These are phyloP conservation scores for Sebastolobus altivelis DNA, from an alignment of 2,797 vertebrate species.

Conservation along the genomic window DNA sequence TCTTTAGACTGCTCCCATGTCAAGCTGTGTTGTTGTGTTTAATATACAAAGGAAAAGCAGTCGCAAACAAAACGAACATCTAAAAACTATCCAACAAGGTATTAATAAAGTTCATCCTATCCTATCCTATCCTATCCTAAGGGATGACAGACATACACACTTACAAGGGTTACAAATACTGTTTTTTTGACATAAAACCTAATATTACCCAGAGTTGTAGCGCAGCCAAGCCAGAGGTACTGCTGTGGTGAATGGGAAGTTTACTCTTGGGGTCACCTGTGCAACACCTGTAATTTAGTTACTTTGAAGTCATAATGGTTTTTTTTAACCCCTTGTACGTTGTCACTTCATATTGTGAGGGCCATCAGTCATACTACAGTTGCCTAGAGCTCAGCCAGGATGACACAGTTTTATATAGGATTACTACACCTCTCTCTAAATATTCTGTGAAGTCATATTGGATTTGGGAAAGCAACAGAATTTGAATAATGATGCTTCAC, in stretches of 20 bases:
- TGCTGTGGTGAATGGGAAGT: not conserved
- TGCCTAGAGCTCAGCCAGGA: constrained; percentile 23
- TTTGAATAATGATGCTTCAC: constrained; percentile 35
- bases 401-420: constrained; percentile 13
- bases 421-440: constrained; percentile 43
- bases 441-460: constrained; percentile 34
- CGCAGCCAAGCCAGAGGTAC: not conserved
- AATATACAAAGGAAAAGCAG: not conserved
- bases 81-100: not conserved
- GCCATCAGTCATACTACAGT: constrained; percentile 36
- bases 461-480: constrained; percentile 23
- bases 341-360: constrained; percentile 7
- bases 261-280: not conserved
- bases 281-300: not conserved
- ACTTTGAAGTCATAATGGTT: not conserved
- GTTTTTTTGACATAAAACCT: not conserved
- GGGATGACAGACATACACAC: not conserved
- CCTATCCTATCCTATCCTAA: too few species aligned
- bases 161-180: not conserved
- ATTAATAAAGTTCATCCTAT: too few species aligned
- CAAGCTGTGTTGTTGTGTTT: not conserved
- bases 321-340: not conserved
- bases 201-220: not conserved
- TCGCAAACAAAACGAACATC: not conserved
- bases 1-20: not conserved